phyloP scores from a whole-genome alignment of 2,888 invertebrate species.

The Leptinotarsa peninsularis region DNA sequence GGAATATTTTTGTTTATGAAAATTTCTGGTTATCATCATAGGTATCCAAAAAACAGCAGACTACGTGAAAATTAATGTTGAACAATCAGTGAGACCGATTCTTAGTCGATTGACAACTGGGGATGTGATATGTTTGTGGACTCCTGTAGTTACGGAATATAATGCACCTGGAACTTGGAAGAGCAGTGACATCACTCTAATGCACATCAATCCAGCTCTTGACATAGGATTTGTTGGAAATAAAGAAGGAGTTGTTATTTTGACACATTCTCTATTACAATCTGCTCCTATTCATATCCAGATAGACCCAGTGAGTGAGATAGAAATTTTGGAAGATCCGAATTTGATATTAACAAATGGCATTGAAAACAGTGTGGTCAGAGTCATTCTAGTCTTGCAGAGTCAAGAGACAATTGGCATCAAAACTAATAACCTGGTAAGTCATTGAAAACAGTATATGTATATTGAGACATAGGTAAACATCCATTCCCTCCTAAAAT shows the following conservation, averaged over 20 bases:
- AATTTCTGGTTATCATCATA: neutral
- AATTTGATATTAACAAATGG: constrained; percentile 58
- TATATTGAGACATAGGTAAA: too few species aligned
- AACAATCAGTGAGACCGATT: constrained; percentile 62
- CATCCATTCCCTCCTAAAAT: too few species aligned
- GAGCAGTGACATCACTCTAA: constrained; percentile 59
- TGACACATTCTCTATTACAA: constrained; percentile 61
- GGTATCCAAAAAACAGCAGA: constrained; percentile 61
- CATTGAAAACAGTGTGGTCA: constrained; percentile 45
- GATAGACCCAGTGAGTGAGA: constrained; percentile 57
- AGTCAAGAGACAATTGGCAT: constrained; percentile 54
- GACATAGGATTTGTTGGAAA: constrained; percentile 64
- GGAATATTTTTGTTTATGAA: constrained; percentile 3
- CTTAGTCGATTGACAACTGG: constrained; percentile 67
- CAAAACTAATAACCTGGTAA: constrained; percentile 61
- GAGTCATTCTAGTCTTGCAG: constrained; percentile 58
- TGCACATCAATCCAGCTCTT: constrained; percentile 59
- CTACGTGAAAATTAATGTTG: constrained; percentile 64
- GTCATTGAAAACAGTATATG: constrained; percentile 17
- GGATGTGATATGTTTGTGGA: constrained; percentile 69
- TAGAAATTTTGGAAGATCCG: constrained; percentile 53
- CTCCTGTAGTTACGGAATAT: constrained; percentile 64
- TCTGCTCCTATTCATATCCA: constrained; percentile 59
- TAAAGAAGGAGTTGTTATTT: constrained; percentile 56
- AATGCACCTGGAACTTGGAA: constrained; percentile 63